These are phyloP conservation scores for Drosophila subpulchrella DNA, from an alignment of 1,140 invertebrate species.

Conservation along the genomic window DNA sequence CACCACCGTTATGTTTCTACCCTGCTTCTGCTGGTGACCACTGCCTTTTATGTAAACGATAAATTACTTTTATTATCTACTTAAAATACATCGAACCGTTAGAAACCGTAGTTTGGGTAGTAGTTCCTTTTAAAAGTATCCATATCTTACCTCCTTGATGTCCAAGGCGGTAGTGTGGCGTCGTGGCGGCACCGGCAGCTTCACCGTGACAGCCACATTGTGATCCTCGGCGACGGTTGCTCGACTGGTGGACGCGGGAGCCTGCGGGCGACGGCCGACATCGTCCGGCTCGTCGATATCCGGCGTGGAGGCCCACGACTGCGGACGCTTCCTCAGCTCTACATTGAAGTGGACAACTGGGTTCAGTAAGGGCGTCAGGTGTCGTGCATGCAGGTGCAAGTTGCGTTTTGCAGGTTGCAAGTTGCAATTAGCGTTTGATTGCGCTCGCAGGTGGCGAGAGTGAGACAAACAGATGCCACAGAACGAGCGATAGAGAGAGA, in stretches of 20 bases:
- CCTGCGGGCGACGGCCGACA: conserved; percentile 12
- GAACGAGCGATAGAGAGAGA: conserved; percentile 15
- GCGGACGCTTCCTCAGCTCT: conserved; percentile 81
- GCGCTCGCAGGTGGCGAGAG: conserved; percentile 23
- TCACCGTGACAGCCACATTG: conserved; percentile 87
- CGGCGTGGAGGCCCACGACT: conserved; percentile 90
- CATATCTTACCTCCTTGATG: conserved; percentile 85
- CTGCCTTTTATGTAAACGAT: too few species aligned
- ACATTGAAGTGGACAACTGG: conserved; percentile 87
- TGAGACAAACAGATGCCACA: conserved; percentile 29
- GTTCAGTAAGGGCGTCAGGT: conserved; percentile 69
- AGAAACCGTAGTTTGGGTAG: too few species aligned
- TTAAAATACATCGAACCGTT: too few species aligned
- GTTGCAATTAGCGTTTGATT: conserved; percentile 37
- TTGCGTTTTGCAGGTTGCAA: conserved; percentile 32
- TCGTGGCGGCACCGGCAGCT: conserved; percentile 87
- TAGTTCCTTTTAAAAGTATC: not conserved
- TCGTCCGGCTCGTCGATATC: conserved; percentile 86
- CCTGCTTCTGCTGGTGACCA: too few species aligned
- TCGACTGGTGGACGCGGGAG: conserved; percentile 17
- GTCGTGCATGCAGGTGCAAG: conserved; percentile 45
- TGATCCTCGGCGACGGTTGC: conserved; percentile 52
- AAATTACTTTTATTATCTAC: too few species aligned
- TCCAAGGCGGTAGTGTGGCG: conserved; percentile 86
- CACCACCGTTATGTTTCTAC: too few species aligned